Evolutionary conservation across 2,797 vertebrate genomes (phyloP), one percentile per base, ranked within the genome.

Genomic region (Argya squamiceps): DNA sequence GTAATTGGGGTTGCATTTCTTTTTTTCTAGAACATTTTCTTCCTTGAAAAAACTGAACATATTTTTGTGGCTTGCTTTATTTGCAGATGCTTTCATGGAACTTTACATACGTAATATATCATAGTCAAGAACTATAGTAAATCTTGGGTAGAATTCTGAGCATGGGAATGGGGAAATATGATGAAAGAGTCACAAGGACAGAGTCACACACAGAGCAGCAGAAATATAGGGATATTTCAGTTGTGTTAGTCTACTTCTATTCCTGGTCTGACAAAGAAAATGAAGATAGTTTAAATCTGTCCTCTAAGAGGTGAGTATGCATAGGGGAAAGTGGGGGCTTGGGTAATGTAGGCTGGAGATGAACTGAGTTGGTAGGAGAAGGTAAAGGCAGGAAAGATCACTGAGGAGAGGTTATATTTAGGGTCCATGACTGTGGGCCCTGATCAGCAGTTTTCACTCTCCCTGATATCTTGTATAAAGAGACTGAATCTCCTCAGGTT

Each of bases 241-340:
- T 59, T 47, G 22, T 81, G 15, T 60, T 84, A 49, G 15, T 43
- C 9, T 81, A 34, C 15, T 52, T 67, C 13, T 88, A 2, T 59
- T 80, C 30, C 10, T 23, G 4, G 4, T 60, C 37, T 75, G 32
- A 67, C 20, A 78, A 52, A 6, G n/a, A 74, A 74, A 85, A 52
- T 6, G 11, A 68, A 37, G 27, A 44, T 3, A 36, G 3, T 39
- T 36, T 46, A 53, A 73, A 4, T n/a, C 39, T 79, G 15, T 71
- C 41, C 69, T 78, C 19, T 49, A 20, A 74, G 36, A 9, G 19
- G 11, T 76, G 21, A 75, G 32, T 12, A 6, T 52, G 12, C 6
- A 9, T 0, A 0, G 12, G 10, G 11, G 39, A 29, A 92, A 73
- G 9, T 16, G 36, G 16, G n/a, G 34, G 4, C 37, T 87, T 0